phyloP scores from a whole-genome alignment of 2,113 vertebrate species.

The Morone chrysops region DNA sequence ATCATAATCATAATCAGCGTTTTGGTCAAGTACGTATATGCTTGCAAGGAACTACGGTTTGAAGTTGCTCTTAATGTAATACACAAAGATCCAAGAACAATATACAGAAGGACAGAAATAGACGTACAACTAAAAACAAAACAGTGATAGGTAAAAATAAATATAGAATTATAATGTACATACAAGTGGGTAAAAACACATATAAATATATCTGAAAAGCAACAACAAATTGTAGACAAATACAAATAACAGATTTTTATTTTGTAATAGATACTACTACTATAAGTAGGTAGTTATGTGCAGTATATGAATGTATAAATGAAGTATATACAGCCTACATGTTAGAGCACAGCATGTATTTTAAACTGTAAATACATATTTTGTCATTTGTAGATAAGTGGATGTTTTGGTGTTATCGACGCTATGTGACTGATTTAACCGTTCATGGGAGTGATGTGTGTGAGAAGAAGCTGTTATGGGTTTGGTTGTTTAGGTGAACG shows the following conservation, averaged over 20 bases:
- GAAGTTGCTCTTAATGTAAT: not conserved
- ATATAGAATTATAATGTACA: not conserved
- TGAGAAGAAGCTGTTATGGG: not conserved
- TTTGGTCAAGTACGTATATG: not conserved
- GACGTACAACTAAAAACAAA: not conserved
- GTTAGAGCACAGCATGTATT: not conserved
- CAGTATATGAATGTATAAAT: too few species aligned
- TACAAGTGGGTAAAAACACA: not conserved
- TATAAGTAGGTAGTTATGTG: not conserved
- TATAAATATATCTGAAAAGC: not conserved
- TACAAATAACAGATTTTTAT: not conserved
- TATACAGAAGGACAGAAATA: not conserved
- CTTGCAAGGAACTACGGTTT: not conserved
- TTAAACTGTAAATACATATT: not conserved
- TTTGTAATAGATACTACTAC: not conserved
- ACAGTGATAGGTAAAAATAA: not conserved
- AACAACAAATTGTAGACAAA: not conserved
- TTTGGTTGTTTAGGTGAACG: not conserved
- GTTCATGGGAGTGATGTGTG: not conserved
- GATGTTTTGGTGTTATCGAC: not conserved
- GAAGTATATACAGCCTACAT: too few species aligned
- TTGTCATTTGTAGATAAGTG: not conserved
- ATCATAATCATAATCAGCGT: too few species aligned
- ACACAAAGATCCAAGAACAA: not conserved
- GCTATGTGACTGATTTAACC: not conserved